phyloP scores from a whole-genome alignment of 2,888 invertebrate genomes.

The Panopea generosa region DNA sequence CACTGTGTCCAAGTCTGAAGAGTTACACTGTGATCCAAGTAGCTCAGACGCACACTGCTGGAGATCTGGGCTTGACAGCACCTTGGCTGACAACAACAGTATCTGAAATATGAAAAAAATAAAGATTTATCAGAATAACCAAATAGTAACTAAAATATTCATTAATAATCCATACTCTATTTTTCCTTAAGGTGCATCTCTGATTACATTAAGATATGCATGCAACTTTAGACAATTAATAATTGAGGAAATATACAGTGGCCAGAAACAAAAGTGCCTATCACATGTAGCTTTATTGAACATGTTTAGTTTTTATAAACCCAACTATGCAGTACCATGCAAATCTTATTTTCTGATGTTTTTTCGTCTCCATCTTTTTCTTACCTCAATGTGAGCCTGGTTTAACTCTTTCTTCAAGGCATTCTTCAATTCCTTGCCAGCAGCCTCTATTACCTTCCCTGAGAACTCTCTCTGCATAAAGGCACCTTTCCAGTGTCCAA shows the following conservation, averaged over 20 bases:
- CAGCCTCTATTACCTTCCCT: conserved; percentile 10
- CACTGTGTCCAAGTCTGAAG: conserved; percentile 15
- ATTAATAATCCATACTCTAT: no score
- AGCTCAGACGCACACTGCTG: conserved; percentile 29
- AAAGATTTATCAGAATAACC: no score
- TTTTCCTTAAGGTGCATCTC: no score
- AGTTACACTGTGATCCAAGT: conserved; percentile 12
- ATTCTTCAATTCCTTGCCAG: conserved; percentile 45
- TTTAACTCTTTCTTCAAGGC: conserved; percentile 22
- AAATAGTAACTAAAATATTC: not conserved
- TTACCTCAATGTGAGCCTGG: conserved; percentile 49
- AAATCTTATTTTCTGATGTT: no score
- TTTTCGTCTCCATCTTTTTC: no score
- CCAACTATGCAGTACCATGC: no score
- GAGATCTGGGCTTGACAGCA: conserved; percentile 38
- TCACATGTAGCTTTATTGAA: no score
- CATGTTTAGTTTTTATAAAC: no score
- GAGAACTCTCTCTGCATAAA: conserved; percentile 28
- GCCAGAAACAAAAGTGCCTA: no score
- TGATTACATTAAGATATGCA: no score
- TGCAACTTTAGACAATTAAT: no score
- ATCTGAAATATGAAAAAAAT: conserved; percentile 43
- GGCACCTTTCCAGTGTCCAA: conserved; percentile 68
- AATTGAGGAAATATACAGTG: no score
- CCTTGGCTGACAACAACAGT: conserved; percentile 32